These are phyloP conservation scores for Neosilurus hyrtlii DNA, from an alignment of 2,797 vertebrate genomes.

Conservation along the genomic window DNA sequence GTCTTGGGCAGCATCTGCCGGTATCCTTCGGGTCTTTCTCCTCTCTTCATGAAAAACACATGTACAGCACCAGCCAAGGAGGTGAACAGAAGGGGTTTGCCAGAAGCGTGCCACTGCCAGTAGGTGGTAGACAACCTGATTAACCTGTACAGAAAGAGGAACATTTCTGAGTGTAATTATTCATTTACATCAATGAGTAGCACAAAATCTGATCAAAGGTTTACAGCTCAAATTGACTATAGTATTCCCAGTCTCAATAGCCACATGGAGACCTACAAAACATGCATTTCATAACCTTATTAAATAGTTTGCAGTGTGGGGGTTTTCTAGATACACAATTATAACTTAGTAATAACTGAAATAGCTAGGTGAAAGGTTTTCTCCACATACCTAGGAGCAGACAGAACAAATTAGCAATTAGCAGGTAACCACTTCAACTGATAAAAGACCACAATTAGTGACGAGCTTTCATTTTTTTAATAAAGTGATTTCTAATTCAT, in stretches of 20 bases:
- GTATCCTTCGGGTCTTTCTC: conserved; percentile 94
- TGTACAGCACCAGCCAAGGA: conserved; percentile 74
- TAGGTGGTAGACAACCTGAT: conserved; percentile 10
- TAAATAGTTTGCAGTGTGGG: neutral
- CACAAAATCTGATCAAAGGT: neutral
- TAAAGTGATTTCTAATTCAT: neutral
- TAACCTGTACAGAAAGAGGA: neutral
- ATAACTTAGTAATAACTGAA: neutral
- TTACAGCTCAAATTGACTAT: neutral
- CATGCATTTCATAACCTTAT: neutral
- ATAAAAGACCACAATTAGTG: neutral
- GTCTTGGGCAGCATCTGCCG: conserved; percentile 99
- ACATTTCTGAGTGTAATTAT: too few relatives aligned
- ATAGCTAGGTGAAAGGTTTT: neutral
- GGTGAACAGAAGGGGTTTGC: conserved; percentile 60
- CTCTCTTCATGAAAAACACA: conserved; percentile 96
- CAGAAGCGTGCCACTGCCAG: conserved; percentile 15
- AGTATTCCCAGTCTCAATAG: neutral
- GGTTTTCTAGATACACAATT: neutral
- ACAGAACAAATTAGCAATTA: neutral
- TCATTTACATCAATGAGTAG: too few relatives aligned
- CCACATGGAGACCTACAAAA: neutral
- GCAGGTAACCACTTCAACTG: neutral
- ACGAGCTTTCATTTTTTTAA: neutral
- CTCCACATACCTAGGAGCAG: neutral